Evolutionary conservation across 2,888 invertebrate species (phyloP).

Genomic region (Ctenicera cuprea): DNA sequence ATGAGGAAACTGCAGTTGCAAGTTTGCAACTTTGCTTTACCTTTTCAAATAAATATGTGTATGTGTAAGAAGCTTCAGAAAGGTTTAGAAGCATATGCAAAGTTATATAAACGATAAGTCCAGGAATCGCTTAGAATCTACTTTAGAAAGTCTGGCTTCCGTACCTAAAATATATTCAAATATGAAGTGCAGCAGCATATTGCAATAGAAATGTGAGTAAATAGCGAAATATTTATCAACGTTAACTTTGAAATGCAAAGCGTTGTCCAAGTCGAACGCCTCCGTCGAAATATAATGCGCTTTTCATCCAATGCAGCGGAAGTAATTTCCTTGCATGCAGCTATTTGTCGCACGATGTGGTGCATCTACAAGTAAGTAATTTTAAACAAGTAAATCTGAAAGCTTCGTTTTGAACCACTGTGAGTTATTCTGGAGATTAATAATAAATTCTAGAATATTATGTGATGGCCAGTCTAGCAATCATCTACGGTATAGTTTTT

Average conservation of each 20-base stretch:
- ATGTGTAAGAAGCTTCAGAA: neutral
- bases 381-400: conserved; percentile 33
- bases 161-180: conserved; percentile 32
- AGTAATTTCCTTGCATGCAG: conserved; percentile 36
- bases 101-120: conserved; percentile 15
- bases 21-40: neutral
- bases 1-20: too few relatives aligned
- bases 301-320: conserved; percentile 45
- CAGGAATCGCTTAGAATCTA: conserved; percentile 8
- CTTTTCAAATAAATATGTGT: neutral
- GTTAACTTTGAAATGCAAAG: conserved; percentile 43
- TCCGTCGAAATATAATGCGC: conserved; percentile 28
- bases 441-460: too few relatives aligned
- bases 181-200: conserved; percentile 38
- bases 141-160: conserved; percentile 10
- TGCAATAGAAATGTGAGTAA: conserved; percentile 35
- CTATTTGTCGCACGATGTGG: conserved; percentile 38
- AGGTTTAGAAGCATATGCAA: conserved; percentile 8
- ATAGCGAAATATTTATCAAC: conserved; percentile 47
- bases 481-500: too few relatives aligned
- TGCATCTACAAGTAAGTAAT: conserved; percentile 17
- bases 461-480: too few relatives aligned
- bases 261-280: conserved; percentile 42
- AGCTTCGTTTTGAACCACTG: neutral
- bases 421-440: too few relatives aligned